Conservation (phyloP, 2,888 invertebrate genomes). For the Morpho deidamia region DNA sequence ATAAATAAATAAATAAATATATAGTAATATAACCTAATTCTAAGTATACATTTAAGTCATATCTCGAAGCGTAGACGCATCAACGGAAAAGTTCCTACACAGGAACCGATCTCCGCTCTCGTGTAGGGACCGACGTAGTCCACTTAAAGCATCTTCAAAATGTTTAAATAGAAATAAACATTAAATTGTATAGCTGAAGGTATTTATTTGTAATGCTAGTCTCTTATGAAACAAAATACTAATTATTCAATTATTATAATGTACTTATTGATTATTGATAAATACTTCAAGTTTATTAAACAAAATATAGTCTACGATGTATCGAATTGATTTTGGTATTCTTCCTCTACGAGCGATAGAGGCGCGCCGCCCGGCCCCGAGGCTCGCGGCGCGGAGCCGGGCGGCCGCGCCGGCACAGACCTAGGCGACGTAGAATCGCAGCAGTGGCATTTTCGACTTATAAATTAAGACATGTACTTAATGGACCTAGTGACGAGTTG, state of each 20-base stretch:
- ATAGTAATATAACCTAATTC: too few species aligned
- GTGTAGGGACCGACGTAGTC: constrained; percentile 68
- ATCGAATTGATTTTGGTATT: constrained; percentile 74
- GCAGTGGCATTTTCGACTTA: constrained; percentile 74
- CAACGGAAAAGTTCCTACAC: constrained; percentile 57
- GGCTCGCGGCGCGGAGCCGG: constrained; percentile 20
- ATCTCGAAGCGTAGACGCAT: constrained; percentile 75
- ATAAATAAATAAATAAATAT: too few species aligned
- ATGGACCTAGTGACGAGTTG: constrained; percentile 61
- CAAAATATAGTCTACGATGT: constrained; percentile 75
- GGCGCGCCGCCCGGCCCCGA: constrained; percentile 23
- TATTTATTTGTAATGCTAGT: constrained; percentile 79
- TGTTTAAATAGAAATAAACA: constrained; percentile 75
- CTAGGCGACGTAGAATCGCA: constrained; percentile 73
- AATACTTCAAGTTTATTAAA: constrained; percentile 77
- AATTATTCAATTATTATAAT: constrained; percentile 79
- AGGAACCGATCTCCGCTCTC: constrained; percentile 54
- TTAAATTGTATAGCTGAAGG: constrained; percentile 77
- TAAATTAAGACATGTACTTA: constrained; percentile 72
- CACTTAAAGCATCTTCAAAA: constrained; percentile 74
- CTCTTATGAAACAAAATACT: constrained; percentile 78
- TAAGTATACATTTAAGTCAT: constrained; percentile 77
- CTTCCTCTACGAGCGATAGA: constrained; percentile 68
- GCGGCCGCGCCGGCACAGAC: constrained; percentile 25
- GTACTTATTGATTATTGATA: constrained; percentile 78